Evolutionary conservation across 2,113 vertebrate species (phyloP).

Genomic region (Muntiacus muntjak): DNA sequence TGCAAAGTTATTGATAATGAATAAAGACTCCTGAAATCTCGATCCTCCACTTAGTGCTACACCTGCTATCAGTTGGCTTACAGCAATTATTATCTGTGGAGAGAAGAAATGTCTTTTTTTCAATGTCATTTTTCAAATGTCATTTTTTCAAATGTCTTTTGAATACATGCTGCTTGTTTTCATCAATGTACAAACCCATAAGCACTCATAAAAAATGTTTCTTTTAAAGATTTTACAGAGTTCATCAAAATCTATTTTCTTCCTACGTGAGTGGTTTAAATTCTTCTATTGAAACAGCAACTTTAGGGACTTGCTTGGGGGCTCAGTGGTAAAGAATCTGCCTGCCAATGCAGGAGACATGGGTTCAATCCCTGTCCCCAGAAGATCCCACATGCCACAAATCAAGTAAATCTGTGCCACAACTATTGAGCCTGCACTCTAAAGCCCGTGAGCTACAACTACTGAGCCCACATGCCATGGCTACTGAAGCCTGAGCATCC

Average conservation of each 20-base stretch:
- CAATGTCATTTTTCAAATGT: neutral
- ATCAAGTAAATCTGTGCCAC: neutral
- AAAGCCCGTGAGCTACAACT: neutral
- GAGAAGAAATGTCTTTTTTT: slow-evolving; percentile 59
- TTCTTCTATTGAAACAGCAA: neutral
- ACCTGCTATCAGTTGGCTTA: slow-evolving; percentile 96
- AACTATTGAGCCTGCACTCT: neutral
- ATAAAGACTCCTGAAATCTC: slow-evolving; percentile 96
- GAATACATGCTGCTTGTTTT: neutral
- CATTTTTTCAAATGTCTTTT: slow-evolving; percentile 26
- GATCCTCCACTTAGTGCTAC: slow-evolving; percentile 94
- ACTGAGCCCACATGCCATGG: neutral
- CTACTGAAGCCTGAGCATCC: neutral
- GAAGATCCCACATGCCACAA: neutral
- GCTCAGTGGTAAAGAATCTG: neutral
- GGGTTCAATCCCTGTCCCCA: neutral
- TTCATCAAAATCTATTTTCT: neutral
- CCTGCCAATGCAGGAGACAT: neutral
- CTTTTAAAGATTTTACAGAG: neutral
- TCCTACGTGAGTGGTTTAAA: neutral
- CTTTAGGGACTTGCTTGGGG: neutral
- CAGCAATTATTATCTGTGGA: slow-evolving; percentile 95
- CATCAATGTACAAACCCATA: neutral
- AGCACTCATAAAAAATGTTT: neutral
- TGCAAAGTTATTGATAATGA: slow-evolving; percentile 98